Percentiles rank a stretch among this genome's conserved stretches.
Conservation (phyloP, 1,140 invertebrate genomes). For the Pachyrhynchus sulphureomaculatus region DNA sequence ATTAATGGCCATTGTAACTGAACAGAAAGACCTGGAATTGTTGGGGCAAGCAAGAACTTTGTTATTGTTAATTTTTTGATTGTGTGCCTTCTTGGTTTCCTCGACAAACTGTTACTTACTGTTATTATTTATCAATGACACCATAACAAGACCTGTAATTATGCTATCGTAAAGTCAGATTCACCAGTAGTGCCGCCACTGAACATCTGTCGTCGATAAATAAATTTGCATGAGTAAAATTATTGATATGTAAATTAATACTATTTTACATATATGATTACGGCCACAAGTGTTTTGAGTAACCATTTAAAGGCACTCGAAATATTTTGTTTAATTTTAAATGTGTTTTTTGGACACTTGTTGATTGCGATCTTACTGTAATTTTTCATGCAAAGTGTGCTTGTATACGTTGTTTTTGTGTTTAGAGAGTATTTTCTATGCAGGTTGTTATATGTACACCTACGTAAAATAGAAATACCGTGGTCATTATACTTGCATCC, state of each 20-base stretch:
- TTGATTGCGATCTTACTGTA: constrained; percentile 11
- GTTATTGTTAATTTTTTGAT: too few species aligned
- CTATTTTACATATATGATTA: constrained; percentile 25
- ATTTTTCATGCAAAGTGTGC: constrained; percentile 8
- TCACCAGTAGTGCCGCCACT: too few species aligned
- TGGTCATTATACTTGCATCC: too few species aligned
- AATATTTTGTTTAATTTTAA: constrained; percentile 14
- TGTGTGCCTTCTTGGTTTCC: too few species aligned
- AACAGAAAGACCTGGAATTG: too few species aligned
- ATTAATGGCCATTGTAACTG: too few species aligned
- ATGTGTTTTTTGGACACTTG: constrained; percentile 13
- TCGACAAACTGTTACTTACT: too few species aligned
- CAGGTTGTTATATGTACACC: constrained; percentile 13
- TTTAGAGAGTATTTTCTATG: neutral
- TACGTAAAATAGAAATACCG: constrained; percentile 13
- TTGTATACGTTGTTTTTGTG: constrained; percentile 10
- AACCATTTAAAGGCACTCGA: constrained; percentile 16
- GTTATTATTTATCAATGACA: too few species aligned
- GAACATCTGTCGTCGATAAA: constrained; percentile 19
- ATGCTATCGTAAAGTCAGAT: too few species aligned
- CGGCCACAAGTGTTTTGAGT: constrained; percentile 19
- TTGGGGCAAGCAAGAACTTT: too few species aligned
- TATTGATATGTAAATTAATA: constrained; percentile 18
- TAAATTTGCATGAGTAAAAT: constrained; percentile 28
- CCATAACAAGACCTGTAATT: too few species aligned